Conservation (phyloP, 1,140 invertebrate species). For the Mya arenaria region DNA sequence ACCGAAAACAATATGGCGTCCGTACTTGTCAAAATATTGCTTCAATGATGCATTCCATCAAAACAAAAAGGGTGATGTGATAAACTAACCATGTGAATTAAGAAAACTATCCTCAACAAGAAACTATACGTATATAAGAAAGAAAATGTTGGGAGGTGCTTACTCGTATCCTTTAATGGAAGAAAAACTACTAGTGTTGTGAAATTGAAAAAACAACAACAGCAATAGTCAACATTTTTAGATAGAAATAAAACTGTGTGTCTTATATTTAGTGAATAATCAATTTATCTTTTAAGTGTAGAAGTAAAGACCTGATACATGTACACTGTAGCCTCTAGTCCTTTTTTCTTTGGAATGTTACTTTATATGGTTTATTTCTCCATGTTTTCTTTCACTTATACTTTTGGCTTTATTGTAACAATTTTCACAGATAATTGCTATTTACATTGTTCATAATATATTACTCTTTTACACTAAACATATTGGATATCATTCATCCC, state of each 20-base stretch:
- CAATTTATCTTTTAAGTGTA: background rate
- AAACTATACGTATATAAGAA: background rate
- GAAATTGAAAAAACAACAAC: background rate
- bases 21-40: slow-evolving; percentile 27
- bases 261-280: background rate
- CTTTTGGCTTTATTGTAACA: too few relatives aligned
- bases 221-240: background rate
- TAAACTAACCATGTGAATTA: background rate
- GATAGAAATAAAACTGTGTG: background rate
- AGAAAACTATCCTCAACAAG: background rate
- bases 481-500: too few relatives aligned
- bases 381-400: too few relatives aligned
- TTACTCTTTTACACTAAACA: too few relatives aligned
- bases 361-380: background rate
- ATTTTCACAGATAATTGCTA: too few relatives aligned
- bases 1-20: slow-evolving; percentile 58
- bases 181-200: too few relatives aligned
- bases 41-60: background rate
- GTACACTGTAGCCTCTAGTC: background rate
- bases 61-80: background rate
- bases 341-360: background rate
- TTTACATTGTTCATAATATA: too few relatives aligned
- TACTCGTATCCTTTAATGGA: slow-evolving; percentile 73
- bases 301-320: background rate
- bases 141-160: slow-evolving; percentile 63